A percentile compares a stretch with the other conserved stretches of the same genome.
Evolutionary conservation across 2,113 vertebrate genomes (phyloP).

Genomic region (Lophotis ruficrista): DNA sequence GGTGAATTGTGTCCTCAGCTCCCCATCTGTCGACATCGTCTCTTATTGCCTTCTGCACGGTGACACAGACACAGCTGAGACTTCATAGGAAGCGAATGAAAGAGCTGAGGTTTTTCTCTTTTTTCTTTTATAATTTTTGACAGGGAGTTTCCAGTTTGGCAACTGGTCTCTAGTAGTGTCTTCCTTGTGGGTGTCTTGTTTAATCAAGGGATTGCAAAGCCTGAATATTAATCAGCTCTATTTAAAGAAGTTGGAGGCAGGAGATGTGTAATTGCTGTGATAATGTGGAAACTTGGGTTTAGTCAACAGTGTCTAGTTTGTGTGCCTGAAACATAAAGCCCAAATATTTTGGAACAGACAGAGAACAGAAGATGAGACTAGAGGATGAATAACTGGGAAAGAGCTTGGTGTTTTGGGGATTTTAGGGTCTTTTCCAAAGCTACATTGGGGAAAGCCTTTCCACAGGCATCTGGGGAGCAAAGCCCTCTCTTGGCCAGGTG

Average conservation of each 20-base stretch:
- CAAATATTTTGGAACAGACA: background rate
- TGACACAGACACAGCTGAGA: constrained; percentile 41
- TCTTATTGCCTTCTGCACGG: constrained; percentile 55
- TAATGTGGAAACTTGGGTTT: background rate
- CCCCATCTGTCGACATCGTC: constrained; percentile 67
- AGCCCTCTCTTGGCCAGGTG: background rate
- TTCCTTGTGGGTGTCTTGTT: constrained; percentile 35
- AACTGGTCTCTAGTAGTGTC: background rate
- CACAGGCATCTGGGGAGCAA: background rate
- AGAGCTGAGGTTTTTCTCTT: background rate
- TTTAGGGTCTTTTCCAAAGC: background rate
- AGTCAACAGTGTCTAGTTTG: background rate
- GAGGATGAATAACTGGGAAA: background rate
- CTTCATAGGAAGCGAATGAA: constrained; percentile 46
- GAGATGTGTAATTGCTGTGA: background rate
- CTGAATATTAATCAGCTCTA: constrained; percentile 27
- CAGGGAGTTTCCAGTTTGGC: constrained; percentile 34
- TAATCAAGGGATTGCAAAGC: constrained; percentile 34
- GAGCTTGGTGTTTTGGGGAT: background rate
- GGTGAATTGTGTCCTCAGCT: constrained; percentile 71
- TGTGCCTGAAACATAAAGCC: background rate
- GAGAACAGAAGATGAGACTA: background rate
- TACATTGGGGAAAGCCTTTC: background rate
- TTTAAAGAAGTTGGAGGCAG: constrained; percentile 27
- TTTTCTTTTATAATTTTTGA: background rate